Conservation (phyloP, 2,797 vertebrate genomes). For the Schizothorax lantsangensis region DNA sequence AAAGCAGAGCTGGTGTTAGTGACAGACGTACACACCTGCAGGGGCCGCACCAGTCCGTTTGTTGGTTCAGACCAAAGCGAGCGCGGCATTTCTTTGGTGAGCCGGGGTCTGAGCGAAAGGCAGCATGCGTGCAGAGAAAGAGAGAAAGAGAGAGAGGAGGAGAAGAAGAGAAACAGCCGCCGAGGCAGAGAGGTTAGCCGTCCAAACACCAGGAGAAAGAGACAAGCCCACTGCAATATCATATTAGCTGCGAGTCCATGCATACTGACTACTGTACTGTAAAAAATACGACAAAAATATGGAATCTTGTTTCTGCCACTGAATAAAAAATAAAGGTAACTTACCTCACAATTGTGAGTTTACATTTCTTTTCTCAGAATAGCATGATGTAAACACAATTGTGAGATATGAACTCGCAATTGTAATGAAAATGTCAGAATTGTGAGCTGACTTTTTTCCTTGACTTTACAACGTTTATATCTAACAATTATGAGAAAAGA, state of each 20-base stretch:
- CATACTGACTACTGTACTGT: background rate
- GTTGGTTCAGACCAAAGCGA: conserved; percentile 99
- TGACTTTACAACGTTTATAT: too few species aligned
- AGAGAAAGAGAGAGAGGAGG: background rate
- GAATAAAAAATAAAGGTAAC: background rate
- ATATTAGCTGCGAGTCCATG: background rate
- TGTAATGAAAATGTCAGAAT: background rate
- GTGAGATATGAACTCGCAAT: too few species aligned
- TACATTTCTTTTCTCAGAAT: background rate
- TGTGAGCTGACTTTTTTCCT: background rate
- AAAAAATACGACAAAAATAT: background rate
- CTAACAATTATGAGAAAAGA: too few species aligned
- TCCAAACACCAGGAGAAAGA: conserved; percentile 6
- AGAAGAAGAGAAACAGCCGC: background rate
- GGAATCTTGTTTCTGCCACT: background rate
- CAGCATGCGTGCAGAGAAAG: conserved; percentile 80
- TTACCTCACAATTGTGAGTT: background rate
- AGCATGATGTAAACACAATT: background rate
- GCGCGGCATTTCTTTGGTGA: conserved; percentile 99
- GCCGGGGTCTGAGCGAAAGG: conserved; percentile 93
- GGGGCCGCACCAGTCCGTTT: conserved; percentile 99
- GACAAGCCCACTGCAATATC: background rate
- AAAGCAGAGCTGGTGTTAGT: conserved; percentile 52
- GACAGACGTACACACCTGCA: conserved; percentile 94
- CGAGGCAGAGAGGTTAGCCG: conserved; percentile 7